These are phyloP conservation scores for Esperia sulphurella DNA, from an alignment of 2,888 invertebrate species.

Conservation along the genomic window DNA sequence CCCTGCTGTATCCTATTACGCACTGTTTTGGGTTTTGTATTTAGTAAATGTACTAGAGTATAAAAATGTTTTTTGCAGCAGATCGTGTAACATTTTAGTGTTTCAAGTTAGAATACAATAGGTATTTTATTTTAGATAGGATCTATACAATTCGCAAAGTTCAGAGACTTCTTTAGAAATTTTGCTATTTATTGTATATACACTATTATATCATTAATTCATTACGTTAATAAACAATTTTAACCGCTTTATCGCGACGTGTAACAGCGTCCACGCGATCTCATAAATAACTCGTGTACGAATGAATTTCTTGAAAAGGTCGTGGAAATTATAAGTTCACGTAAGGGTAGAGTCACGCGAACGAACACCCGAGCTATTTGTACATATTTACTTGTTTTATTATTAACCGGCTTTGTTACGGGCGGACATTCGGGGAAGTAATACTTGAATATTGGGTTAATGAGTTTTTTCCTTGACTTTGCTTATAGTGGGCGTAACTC, in stretches of 20 bases:
- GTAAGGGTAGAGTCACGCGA: conserved; percentile 67
- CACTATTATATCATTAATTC: conserved; percentile 27
- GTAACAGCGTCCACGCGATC: conserved; percentile 52
- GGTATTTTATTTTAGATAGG: too few relatives aligned
- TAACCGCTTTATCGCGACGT: conserved; percentile 42
- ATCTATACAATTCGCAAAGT: neutral
- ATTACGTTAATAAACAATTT: conserved; percentile 45
- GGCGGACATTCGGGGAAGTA: neutral
- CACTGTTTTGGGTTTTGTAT: too few relatives aligned
- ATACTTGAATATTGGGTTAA: conserved; percentile 8
- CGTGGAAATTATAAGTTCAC: conserved; percentile 72
- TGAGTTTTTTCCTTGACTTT: conserved; percentile 6
- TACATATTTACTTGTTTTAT: conserved; percentile 53
- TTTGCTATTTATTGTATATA: conserved; percentile 15
- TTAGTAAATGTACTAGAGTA: too few relatives aligned
- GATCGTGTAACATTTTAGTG: too few relatives aligned
- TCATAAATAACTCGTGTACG: conserved; percentile 49
- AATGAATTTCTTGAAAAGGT: conserved; percentile 76
- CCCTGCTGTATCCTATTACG: too few relatives aligned
- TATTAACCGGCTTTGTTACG: conserved; percentile 38
- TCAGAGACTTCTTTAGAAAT: too few relatives aligned
- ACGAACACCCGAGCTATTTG: conserved; percentile 46
- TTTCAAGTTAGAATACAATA: too few relatives aligned
- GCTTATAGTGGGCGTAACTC: neutral
- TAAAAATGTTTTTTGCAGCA: too few relatives aligned